Percentiles rank a stretch among this genome's conserved stretches.
Conservation (phyloP, 2,797 vertebrate genomes). For the Microctenopoma lineatum region DNA sequence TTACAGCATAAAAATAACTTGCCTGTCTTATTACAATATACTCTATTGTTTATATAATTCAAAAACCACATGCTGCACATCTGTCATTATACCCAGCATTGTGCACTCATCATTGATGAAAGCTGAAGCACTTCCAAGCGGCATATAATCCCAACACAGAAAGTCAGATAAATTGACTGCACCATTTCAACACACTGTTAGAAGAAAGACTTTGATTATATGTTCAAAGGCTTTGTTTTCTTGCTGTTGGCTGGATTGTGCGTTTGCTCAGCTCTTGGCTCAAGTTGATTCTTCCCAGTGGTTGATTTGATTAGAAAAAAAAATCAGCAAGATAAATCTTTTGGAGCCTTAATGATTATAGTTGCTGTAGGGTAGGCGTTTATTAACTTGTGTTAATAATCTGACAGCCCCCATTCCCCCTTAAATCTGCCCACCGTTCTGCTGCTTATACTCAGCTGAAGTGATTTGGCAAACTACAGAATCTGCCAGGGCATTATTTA, state of each 20-base stretch:
- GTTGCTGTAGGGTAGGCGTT: conserved; percentile 57
- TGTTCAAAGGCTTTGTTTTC: conserved; percentile 27
- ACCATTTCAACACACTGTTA: conserved; percentile 30
- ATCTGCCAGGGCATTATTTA: conserved; percentile 30
- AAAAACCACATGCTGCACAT: conserved; percentile 11
- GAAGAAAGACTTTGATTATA: conserved; percentile 43
- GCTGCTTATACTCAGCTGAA: conserved; percentile 39
- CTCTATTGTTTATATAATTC: conserved; percentile 1
- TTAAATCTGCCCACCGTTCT: conserved; percentile 58
- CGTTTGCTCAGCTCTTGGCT: conserved; percentile 35
- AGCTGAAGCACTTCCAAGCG: conserved; percentile 3
- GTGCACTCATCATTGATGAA: conserved; percentile 25
- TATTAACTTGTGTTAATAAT: conserved; percentile 70
- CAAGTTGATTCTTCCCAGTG: conserved; percentile 26
- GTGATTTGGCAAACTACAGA: conserved; percentile 28
- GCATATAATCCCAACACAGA: conserved; percentile 13
- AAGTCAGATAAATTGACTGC: conserved; percentile 43
- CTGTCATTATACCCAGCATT: conserved; percentile 19
- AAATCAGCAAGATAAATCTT: conserved; percentile 58
- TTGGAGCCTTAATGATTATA: conserved; percentile 56
- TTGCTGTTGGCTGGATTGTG: conserved; percentile 22
- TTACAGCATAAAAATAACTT: background rate
- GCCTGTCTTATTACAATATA: background rate
- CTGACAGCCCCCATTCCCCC: conserved; percentile 55
- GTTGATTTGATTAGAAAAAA: conserved; percentile 44